phyloP scores from a whole-genome alignment of 2,113 vertebrate species.

The Bucco capensis region DNA sequence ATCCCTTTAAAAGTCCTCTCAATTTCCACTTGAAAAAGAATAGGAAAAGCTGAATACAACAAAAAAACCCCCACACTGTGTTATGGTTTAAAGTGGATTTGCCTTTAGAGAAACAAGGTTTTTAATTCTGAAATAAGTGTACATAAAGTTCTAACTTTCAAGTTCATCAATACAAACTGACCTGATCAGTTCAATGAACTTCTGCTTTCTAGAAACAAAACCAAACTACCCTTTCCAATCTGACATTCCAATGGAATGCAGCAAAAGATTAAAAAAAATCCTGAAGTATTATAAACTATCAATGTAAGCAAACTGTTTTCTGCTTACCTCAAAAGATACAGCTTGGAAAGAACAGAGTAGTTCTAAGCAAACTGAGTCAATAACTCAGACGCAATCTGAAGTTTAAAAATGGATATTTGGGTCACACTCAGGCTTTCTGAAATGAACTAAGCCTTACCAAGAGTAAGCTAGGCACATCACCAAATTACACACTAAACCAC shows the following conservation, averaged over 20 bases:
- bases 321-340: accelerated
- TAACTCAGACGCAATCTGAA: not conserved
- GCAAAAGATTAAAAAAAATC: not conserved
- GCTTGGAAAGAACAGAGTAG: not conserved
- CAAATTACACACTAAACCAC: not conserved
- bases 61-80: not conserved
- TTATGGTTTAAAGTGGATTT: not conserved
- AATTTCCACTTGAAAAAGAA: not conserved
- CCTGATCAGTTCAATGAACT: not conserved
- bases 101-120: not conserved
- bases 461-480: not conserved
- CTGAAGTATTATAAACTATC: not conserved
- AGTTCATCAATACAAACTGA: not conserved
- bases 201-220: not conserved
- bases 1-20: accelerated
- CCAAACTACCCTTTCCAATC: not conserved
- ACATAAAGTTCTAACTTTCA: not conserved
- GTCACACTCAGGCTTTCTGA: not conserved
- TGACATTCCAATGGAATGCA: not conserved
- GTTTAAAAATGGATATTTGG: not conserved
- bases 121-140: not conserved
- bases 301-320: not conserved
- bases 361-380: not conserved
- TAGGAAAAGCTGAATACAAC: not conserved
- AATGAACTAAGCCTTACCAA: not conserved